phyloP scores from a whole-genome alignment of 2,797 vertebrate genomes.

The Lithobates pipiens region DNA sequence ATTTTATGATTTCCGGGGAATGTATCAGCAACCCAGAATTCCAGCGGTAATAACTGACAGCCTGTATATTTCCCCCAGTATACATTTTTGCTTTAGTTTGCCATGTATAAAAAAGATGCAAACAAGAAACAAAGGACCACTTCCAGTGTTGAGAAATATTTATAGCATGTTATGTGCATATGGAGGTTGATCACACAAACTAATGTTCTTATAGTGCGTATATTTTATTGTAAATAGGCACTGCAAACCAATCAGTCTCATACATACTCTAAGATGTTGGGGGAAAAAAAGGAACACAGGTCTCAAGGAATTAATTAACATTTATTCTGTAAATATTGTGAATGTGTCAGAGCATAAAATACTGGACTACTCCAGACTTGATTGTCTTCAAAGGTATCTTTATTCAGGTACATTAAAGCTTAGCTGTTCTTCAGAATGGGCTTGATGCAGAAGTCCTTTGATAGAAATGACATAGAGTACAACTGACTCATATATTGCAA shows the following conservation, averaged over 20 bases:
- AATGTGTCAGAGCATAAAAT: slow-evolving; percentile 48
- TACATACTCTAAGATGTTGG: background rate
- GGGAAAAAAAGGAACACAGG: slow-evolving; percentile 15
- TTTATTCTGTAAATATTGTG: slow-evolving; percentile 52
- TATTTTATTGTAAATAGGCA: background rate
- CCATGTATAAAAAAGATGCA: no score
- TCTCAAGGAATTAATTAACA: slow-evolving; percentile 36
- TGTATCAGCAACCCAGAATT: no score
- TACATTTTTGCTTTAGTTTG: no score
- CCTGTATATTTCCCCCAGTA: no score
- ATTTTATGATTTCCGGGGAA: no score
- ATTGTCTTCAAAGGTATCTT: slow-evolving; percentile 50
- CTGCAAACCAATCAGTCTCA: background rate
- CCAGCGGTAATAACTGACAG: no score
- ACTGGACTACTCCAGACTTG: slow-evolving; percentile 36
- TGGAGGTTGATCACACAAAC: background rate
- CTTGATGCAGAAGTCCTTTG: slow-evolving; percentile 4
- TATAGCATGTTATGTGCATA: no score
- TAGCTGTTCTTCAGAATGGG: slow-evolving; percentile 4
- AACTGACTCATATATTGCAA: background rate
- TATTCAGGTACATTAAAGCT: slow-evolving; percentile 46
- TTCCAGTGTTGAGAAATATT: no score
- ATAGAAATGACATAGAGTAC: background rate
- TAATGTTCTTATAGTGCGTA: background rate
- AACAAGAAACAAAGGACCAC: no score